Conservation (phyloP, 2,797 vertebrate genomes). For the Naso thynnoides region DNA sequence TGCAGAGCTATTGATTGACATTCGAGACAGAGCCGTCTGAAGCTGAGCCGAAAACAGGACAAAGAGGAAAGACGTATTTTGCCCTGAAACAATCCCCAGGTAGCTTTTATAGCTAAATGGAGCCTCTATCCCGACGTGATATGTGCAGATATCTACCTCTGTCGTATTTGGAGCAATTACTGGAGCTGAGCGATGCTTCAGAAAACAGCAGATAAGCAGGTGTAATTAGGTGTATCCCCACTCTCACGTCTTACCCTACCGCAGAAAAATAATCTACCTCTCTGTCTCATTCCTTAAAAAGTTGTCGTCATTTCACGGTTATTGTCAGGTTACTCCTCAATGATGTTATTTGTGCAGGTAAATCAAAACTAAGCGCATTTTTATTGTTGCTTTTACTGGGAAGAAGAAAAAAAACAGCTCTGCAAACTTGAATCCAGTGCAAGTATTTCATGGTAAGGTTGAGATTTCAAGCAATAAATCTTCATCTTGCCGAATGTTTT, state of each 20-base stretch:
- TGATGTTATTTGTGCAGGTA: background rate
- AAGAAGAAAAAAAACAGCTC: no score
- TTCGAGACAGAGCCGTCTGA: constrained; percentile 34
- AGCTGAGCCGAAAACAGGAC: constrained; percentile 38
- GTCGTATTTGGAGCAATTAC: background rate
- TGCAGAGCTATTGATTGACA: constrained; percentile 71
- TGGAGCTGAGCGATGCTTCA: constrained; percentile 3
- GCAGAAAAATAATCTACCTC: background rate
- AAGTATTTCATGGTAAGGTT: background rate
- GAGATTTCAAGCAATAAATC: background rate
- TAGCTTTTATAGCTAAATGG: constrained; percentile 22
- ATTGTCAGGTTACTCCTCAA: background rate
- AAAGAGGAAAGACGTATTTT: constrained; percentile 17
- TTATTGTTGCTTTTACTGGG: background rate
- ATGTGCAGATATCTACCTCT: constrained; percentile 24
- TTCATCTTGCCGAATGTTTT: background rate
- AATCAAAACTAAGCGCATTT: no score
- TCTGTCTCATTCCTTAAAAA: background rate
- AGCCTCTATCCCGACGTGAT: constrained; percentile 18
- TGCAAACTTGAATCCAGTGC: background rate
- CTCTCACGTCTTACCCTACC: background rate
- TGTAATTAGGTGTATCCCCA: constrained; percentile 26
- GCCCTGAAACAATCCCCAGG: constrained; percentile 16
- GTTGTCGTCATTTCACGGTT: background rate
- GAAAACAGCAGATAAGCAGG: constrained; percentile 52